Evolutionary conservation across 2,888 invertebrate genomes (phyloP).

Genomic region (Pseudolycoriella hygida): DNA sequence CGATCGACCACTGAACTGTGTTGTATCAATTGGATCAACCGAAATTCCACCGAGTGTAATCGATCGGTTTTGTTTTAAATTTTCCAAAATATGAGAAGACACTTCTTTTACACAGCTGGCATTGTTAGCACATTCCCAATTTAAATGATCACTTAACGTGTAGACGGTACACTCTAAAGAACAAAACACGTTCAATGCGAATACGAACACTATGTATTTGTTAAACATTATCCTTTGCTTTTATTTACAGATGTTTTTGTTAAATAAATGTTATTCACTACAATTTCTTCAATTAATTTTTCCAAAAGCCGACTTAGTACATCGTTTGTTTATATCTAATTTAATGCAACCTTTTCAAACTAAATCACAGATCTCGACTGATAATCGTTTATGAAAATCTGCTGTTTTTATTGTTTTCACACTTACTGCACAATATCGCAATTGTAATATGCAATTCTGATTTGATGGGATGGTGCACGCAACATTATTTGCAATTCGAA

Average conservation of each 20-base stretch:
- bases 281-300: too few relatives aligned
- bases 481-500: neutral
- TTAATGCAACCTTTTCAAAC: neutral
- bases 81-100: conserved; percentile 32
- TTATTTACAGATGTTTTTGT: too few relatives aligned
- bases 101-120: conserved; percentile 38
- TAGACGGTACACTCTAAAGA: neutral
- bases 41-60: conserved; percentile 37
- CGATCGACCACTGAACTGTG: conserved; percentile 16
- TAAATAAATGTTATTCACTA: too few relatives aligned
- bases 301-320: too few relatives aligned
- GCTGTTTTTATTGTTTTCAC: conserved; percentile 27
- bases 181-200: too few relatives aligned
- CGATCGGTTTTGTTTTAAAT: conserved; percentile 34
- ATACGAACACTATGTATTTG: too few relatives aligned
- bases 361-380: conserved; percentile 22
- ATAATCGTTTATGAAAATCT: conserved; percentile 22
- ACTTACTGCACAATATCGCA: conserved; percentile 9
- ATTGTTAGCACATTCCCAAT: conserved; percentile 38
- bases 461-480: conserved; percentile 2
- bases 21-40: conserved; percentile 31
- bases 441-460: neutral
- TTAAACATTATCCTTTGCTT: too few relatives aligned
- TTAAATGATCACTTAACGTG: neutral
- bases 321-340: too few relatives aligned